Conservation (phyloP, 2,888 invertebrate species). For the Acleris sparsana region DNA sequence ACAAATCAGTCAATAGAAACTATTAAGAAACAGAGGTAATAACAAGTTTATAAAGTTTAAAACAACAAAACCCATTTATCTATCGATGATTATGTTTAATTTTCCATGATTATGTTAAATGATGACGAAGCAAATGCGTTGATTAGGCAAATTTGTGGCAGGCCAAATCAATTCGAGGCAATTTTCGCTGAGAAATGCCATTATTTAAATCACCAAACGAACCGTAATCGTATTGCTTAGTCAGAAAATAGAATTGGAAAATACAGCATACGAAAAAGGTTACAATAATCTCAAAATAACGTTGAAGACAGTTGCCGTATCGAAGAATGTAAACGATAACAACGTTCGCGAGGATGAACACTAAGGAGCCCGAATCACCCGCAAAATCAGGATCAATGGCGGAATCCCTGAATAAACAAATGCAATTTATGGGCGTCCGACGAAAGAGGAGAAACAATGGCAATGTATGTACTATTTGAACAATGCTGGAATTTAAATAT, state of each 20-base stretch:
- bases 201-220: conserved; percentile 30
- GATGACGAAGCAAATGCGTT: conserved; percentile 5
- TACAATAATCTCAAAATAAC: too few species aligned
- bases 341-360: conserved; percentile 12
- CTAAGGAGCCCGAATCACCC: conserved; percentile 13
- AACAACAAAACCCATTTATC: not conserved
- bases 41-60: not conserved
- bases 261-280: not conserved
- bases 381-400: conserved; percentile 35
- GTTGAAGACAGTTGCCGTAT: too few species aligned
- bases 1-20: too few species aligned
- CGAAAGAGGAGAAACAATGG: conserved; percentile 15
- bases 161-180: conserved; percentile 27
- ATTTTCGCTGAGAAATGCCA: conserved; percentile 21
- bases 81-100: not conserved
- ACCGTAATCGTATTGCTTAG: conserved; percentile 15
- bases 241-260: not conserved
- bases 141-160: conserved; percentile 27
- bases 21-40: conserved; percentile 1
- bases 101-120: conserved; percentile 1
- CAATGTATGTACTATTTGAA: conserved; percentile 28
- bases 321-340: not conserved
- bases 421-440: conserved; percentile 38
- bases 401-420: conserved; percentile 41
- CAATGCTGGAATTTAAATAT: conserved; percentile 17